Evolutionary conservation across 2,888 invertebrate species (phyloP).

Genomic region (Aleiodes testaceus): DNA sequence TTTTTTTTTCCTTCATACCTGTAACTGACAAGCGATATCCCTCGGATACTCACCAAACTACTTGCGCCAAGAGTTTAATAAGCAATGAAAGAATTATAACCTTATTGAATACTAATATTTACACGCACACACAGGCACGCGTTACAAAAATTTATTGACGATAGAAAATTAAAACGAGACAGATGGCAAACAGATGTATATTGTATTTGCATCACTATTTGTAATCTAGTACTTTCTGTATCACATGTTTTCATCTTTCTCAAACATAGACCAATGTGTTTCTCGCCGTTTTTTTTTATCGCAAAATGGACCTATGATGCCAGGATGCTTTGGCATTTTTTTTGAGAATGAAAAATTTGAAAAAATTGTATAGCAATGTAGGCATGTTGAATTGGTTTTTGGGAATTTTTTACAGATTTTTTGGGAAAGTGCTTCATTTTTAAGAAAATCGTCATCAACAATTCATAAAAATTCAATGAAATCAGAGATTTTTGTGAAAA

Average conservation of each 20-base stretch:
- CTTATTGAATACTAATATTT: slow-evolving; percentile 28
- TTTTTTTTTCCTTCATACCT: too few relatives aligned
- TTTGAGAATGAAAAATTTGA: too few relatives aligned
- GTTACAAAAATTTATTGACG: background rate
- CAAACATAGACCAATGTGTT: background rate
- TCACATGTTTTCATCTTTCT: background rate
- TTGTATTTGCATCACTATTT: slow-evolving; percentile 4
- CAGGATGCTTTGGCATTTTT: too few relatives aligned
- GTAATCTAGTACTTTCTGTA: slow-evolving; percentile 6
- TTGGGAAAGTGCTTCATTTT: background rate
- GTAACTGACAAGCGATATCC: too few relatives aligned
- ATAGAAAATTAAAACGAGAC: slow-evolving; percentile 5
- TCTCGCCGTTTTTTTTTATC: background rate
- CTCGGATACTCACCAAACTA: background rate
- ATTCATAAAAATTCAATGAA: too few relatives aligned
- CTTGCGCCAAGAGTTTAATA: slow-evolving; percentile 2
- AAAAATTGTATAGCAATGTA: too few relatives aligned
- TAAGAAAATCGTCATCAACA: too few relatives aligned
- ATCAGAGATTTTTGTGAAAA: too few relatives aligned
- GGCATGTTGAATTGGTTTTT: too few relatives aligned
- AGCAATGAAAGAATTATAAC: slow-evolving; percentile 15
- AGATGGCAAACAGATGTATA: slow-evolving; percentile 27
- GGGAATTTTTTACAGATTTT: too few relatives aligned
- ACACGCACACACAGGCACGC: slow-evolving; percentile 3
- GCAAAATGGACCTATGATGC: too few relatives aligned